A percentile compares a stretch with the other conserved stretches of the same genome.
Conservation (phyloP, 1,140 invertebrate genomes). For the Sminthurides bifidus region DNA sequence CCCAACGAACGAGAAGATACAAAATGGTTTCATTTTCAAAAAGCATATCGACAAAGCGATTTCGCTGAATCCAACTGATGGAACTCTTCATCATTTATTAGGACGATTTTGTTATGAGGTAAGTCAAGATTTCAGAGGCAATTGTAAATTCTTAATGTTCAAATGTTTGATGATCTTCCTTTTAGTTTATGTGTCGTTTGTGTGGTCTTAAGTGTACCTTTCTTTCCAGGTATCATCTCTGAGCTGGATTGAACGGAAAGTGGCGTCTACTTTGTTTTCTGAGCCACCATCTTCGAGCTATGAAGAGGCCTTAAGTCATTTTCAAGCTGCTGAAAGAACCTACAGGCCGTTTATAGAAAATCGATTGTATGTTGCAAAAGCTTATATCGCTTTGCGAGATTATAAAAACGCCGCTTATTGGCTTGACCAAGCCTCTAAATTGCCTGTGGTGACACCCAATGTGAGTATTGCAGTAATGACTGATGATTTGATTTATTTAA, state of each 20-base stretch:
- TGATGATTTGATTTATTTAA: too few species aligned
- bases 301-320: slow-evolving; percentile 54
- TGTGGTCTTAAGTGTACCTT: background rate
- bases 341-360: slow-evolving; percentile 57
- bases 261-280: slow-evolving; percentile 56
- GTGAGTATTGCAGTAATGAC: too few species aligned
- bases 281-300: slow-evolving; percentile 50
- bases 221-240: slow-evolving; percentile 43
- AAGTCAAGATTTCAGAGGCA: slow-evolving; percentile 19
- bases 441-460: slow-evolving; percentile 37
- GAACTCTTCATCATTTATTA: slow-evolving; percentile 53
- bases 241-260: slow-evolving; percentile 58
- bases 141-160: background rate
- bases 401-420: slow-evolving; percentile 45
- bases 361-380: slow-evolving; percentile 57
- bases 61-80: slow-evolving; percentile 50
- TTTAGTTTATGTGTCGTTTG: slow-evolving; percentile 15
- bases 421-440: slow-evolving; percentile 42
- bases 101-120: slow-evolving; percentile 59
- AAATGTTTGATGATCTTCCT: slow-evolving; percentile 6
- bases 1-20: slow-evolving; percentile 54
- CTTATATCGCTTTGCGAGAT: slow-evolving; percentile 45
- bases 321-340: slow-evolving; percentile 48
- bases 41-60: slow-evolving; percentile 58
- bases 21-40: slow-evolving; percentile 54